Evolutionary conservation across 2,797 vertebrate species (phyloP).

Genomic region (Tarsius wallacei): DNA sequence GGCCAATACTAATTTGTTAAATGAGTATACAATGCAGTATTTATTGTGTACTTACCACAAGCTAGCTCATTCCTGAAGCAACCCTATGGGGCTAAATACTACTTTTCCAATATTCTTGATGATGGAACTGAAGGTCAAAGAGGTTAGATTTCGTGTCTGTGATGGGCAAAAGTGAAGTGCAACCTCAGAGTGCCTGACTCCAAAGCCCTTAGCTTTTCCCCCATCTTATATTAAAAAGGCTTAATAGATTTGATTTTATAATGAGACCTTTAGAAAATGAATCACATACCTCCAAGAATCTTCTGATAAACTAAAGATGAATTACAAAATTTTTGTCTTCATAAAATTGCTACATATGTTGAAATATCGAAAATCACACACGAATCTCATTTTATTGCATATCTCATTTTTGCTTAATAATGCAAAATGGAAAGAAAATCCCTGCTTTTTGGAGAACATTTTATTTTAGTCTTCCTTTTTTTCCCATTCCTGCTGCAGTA

Average conservation of each 20-base stretch:
- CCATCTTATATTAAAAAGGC: not conserved
- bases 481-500: fast-evolving
- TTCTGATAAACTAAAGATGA: conserved; percentile 19
- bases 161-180: not conserved
- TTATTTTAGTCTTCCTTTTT: not conserved
- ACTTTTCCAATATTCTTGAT: not conserved
- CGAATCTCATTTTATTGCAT: conserved; percentile 21
- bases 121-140: not conserved
- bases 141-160: not conserved
- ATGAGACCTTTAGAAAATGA: not conserved
- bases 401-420: conserved; percentile 45
- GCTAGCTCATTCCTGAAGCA: not conserved
- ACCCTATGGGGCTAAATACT: not conserved
- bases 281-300: not conserved
- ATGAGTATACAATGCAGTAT: not conserved
- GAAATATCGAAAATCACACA: not conserved
- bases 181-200: not conserved
- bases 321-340: not conserved
- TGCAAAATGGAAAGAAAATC: not conserved
- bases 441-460: not conserved
- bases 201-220: not conserved
- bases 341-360: conserved; percentile 15
- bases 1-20: not conserved
- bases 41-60: not conserved
- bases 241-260: conserved; percentile 30